These are phyloP conservation scores for Phycodurus eques DNA, from an alignment of 2,113 vertebrate genomes.

Conservation along the genomic window DNA sequence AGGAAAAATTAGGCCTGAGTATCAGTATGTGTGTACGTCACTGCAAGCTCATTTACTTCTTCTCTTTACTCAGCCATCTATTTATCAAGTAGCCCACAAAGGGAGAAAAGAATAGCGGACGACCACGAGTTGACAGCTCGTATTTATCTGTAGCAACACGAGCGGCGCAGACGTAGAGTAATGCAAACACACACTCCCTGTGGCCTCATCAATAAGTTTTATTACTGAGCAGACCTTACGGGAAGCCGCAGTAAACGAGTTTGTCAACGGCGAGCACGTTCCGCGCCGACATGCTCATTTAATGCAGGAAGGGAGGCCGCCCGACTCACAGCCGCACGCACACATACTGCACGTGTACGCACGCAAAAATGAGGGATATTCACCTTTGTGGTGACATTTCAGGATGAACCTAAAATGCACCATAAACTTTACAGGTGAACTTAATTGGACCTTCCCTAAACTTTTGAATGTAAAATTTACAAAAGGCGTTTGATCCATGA, in stretches of 20 bases:
- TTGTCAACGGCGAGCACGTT: conserved; percentile 62
- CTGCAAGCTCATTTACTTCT: background rate
- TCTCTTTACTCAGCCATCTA: background rate
- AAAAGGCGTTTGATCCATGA: background rate
- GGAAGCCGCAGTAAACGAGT: conserved; percentile 68
- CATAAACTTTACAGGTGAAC: background rate
- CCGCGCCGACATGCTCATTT: conserved; percentile 60
- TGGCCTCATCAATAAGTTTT: conserved; percentile 62
- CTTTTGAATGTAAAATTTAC: background rate
- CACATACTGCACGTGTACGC: conserved; percentile 18
- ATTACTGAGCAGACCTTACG: conserved; percentile 58
- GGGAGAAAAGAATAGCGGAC: background rate
- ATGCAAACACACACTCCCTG: conserved; percentile 40
- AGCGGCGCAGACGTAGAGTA: conserved; percentile 28
- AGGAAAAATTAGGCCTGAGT: background rate
- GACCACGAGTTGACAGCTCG: conserved; percentile 23
- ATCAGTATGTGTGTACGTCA: background rate
- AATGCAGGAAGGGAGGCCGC: conserved; percentile 39
- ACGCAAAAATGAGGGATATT: background rate
- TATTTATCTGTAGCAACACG: conserved; percentile 32
- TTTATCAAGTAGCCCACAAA: background rate
- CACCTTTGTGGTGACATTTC: background rate
- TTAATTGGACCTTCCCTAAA: background rate
- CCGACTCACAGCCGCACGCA: background rate
- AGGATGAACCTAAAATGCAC: background rate